Evolutionary conservation across 1,140 invertebrate species (phyloP).

Genomic region (Drosophila pachea): DNA sequence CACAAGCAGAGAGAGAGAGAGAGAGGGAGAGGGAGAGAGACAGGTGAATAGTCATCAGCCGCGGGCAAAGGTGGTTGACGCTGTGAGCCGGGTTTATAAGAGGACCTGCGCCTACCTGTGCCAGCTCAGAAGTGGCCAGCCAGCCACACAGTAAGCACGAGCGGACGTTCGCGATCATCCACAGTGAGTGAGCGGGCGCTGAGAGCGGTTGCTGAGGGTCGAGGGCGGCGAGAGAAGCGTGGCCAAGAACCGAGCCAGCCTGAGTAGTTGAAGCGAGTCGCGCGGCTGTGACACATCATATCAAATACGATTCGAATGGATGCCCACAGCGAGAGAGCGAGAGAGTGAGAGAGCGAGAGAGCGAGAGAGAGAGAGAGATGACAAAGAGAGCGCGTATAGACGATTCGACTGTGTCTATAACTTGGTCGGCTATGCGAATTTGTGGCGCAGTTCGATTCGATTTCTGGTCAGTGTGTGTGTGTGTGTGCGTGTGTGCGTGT

Average conservation of each 20-base stretch:
- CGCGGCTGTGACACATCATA: conserved; percentile 7
- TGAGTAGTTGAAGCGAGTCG: conserved; percentile 17
- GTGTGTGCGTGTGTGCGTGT: conserved; percentile 27
- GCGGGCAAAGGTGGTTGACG: conserved; percentile 29
- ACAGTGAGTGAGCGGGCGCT: conserved; percentile 14
- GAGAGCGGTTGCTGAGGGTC: neutral
- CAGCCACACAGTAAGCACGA: conserved; percentile 56
- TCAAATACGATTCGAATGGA: conserved; percentile 6
- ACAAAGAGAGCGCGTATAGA: conserved; percentile 15
- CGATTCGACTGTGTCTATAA: conserved; percentile 39
- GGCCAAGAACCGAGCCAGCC: conserved; percentile 12
- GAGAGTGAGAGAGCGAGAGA: neutral
- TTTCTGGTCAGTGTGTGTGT: conserved; percentile 43
- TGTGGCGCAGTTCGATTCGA: conserved; percentile 64
- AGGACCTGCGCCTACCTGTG: conserved; percentile 57
- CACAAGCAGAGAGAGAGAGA: neutral
- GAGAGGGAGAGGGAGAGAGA: neutral
- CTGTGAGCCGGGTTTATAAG: conserved; percentile 55
- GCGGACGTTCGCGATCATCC: conserved; percentile 10
- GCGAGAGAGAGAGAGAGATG: neutral
- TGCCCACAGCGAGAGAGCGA: conserved; percentile 8
- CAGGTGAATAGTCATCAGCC: conserved; percentile 10
- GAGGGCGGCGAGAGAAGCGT: neutral
- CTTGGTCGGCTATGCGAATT: conserved; percentile 65
- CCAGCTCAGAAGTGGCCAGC: conserved; percentile 56